phyloP scores from a whole-genome alignment of 2,888 invertebrate species.

The Dicranocentrus wangi region DNA sequence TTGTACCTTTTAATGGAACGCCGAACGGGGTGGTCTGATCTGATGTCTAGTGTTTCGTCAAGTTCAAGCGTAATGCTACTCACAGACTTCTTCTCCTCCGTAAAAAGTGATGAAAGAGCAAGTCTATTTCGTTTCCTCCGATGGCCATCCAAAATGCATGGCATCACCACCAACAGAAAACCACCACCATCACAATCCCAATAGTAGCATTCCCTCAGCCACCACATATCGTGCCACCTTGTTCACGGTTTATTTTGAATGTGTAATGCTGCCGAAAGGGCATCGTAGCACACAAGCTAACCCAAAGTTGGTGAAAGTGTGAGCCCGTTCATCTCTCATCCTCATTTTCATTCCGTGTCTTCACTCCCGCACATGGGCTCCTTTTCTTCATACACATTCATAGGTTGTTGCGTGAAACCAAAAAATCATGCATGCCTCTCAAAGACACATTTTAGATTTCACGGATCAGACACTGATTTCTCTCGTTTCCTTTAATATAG shows the following conservation, averaged over 20 bases:
- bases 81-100: not conserved
- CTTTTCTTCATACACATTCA: slow-evolving; percentile 39
- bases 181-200: slow-evolving; percentile 19
- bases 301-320: slow-evolving; percentile 52
- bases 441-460: too few relatives aligned
- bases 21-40: not conserved
- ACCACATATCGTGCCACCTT: not conserved
- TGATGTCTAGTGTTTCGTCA: slow-evolving; percentile 2
- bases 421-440: too few relatives aligned
- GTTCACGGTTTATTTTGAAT: not conserved
- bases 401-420: not conserved
- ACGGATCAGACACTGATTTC: too few relatives aligned
- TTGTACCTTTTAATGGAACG: not conserved
- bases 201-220: slow-evolving; percentile 4
- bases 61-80: slow-evolving; percentile 5
- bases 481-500: too few relatives aligned
- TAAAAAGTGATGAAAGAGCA: not conserved
- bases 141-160: too few relatives aligned
- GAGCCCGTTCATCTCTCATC: slow-evolving; percentile 51
- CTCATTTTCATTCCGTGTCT: slow-evolving; percentile 61
- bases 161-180: not conserved
- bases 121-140: too few relatives aligned
- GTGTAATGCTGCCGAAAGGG: not conserved
- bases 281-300: not conserved
- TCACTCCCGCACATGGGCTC: slow-evolving; percentile 49